Base-by-base conservation (phyloP, 2,797 vertebrate species). In the Hylomyscus alleni region DNA sequence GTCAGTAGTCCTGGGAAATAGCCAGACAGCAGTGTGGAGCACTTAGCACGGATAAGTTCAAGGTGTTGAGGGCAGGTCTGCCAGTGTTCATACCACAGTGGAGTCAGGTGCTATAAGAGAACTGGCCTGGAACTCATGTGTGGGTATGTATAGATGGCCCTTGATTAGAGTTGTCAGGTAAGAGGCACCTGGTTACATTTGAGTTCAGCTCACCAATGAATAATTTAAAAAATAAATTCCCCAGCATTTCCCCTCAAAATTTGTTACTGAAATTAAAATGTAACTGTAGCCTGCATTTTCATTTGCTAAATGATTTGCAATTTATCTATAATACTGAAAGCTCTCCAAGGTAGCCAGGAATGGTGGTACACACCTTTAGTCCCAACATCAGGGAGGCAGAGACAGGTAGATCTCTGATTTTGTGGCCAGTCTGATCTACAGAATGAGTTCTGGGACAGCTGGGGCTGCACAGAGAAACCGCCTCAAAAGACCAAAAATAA, bases 261-360 rank as follows among this genome's bases (percentile, higher is more conserved):
- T 86, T 26, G 80, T 76, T 67, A 67, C 89, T 65, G 31, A 95
- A 94, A 81, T 80, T 89, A 80, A 86, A 24, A 62, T 50, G 19
- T 73, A 80, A 92, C 52, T 77, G 56, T 90, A 31, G 76, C n/a
- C 62, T 91, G 62, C 87, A 11, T 90, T 80, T 95, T 93, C 81
- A 85, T 95, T 95, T 90, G 37, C 47, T 47, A 89, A 82, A 50
- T 37, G 69, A 82, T 58, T 94, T 85, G 34, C 20, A 82, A 44
- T 31, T 37, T 31, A 62, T 69, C 80, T 87, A 17, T 31, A 65
- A 69, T 72, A 52, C 5, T 69, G 52, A 86, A 67, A 87, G 24
- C 17, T 40, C 50, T 40, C n/a, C 47, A 19, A 54, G 50, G 62
- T 67, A 67, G 31, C 31, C 31, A 85, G 62, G 82, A 20, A 67